phyloP scores from a whole-genome alignment of 2,113 vertebrate species.

The Merops nubicus region DNA sequence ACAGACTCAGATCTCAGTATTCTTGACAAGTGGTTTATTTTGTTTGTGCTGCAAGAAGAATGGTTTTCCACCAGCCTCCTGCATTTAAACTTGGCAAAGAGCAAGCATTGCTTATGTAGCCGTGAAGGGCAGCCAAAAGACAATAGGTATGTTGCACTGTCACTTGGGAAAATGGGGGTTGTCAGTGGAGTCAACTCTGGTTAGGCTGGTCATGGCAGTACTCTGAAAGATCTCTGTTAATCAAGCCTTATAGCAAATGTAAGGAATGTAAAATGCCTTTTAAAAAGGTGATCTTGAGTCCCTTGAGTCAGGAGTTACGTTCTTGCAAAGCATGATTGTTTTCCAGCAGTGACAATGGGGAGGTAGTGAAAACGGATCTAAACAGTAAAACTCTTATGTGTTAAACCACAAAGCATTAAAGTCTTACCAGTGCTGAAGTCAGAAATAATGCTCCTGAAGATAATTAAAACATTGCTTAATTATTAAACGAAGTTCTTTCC shows the following conservation, averaged over 20 bases:
- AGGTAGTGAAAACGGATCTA: neutral
- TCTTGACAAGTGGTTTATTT: neutral
- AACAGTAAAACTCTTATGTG: neutral
- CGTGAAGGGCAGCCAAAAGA: neutral
- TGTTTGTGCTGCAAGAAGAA: neutral
- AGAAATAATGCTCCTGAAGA: slow-evolving; percentile 17
- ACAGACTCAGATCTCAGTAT: neutral
- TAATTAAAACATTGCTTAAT: slow-evolving; percentile 53
- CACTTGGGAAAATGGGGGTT: neutral
- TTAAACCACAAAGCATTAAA: slow-evolving; percentile 31
- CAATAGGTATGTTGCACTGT: neutral
- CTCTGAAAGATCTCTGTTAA: neutral
- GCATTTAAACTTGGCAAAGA: neutral
- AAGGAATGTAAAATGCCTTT: neutral
- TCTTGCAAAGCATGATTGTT: neutral
- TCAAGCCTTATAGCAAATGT: neutral
- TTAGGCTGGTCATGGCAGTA: neutral
- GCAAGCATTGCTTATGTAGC: neutral
- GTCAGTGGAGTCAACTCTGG: neutral
- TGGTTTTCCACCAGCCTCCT: neutral
- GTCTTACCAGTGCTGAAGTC: neutral
- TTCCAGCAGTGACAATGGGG: neutral
- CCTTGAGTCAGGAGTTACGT: neutral
- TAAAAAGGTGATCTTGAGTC: neutral
- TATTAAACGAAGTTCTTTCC: slow-evolving; percentile 47